Base-by-base conservation (phyloP, 1,140 invertebrate species). In the Polypedilum pembai region DNA sequence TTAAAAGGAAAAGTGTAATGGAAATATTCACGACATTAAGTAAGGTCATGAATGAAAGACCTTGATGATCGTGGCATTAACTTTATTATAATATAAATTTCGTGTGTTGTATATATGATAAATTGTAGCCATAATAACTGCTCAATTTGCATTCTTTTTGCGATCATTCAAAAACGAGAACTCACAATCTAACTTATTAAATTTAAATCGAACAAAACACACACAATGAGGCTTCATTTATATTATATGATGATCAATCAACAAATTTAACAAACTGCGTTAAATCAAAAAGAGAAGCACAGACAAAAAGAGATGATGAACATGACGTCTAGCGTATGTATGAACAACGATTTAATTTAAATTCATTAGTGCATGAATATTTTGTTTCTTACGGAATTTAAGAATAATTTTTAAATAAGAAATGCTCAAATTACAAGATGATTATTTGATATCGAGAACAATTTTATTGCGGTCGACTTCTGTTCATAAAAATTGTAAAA, bases 91-190 rank as follows among this genome's bases (percentile, higher is more conserved):
- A 33, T 33, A 33, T 33, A 33, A 33, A 3, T 56, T 56, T 56
- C n/a, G 12, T 56, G 45, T 56, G 45, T 15, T 12, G 12, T 56
- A 56, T 15, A 12, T 15, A 15, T 56, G 45, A 56, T 56, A 56
- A 56, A 56, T 33, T 56, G 45, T n/a, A 56, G 45, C n/a, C n/a
- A 33, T 56, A 56, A 56, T 56, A 56, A n/a, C 45, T 15, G 15
- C 45, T 56, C n/a, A 56, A 56, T 56, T 56, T 56, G 45, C 45
- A 56, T 56, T 56, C 45, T 56, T 56, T 56, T 56, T 56, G 45
- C 45, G 45, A 56, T 56, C 45, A n/a, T 56, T 56, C n/a, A 56
- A 56, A 56, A 56, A 33, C 24, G 2, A 33, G 24, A 33, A 33
- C 24, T 3, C 24, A 33, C 24, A 33, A 33, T 33, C 1, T 33